Conservation (phyloP, 2,888 invertebrate species). For the Philaethria dido region DNA sequence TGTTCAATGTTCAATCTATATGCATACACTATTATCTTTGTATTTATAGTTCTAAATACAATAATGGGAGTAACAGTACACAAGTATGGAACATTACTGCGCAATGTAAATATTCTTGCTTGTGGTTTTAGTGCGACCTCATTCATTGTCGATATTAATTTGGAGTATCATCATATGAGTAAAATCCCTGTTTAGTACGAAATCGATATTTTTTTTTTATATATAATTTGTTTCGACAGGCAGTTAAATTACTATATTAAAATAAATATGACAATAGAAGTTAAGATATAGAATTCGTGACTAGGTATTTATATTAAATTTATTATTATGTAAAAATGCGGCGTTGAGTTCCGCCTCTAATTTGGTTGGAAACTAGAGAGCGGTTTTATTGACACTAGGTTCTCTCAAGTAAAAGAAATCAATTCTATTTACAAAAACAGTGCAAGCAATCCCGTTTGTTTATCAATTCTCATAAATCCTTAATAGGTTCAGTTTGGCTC, state of each 20-base stretch:
- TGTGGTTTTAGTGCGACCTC: not conserved
- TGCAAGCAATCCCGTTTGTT: conserved; percentile 13
- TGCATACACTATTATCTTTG: conserved; percentile 22
- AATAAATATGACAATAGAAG: not conserved
- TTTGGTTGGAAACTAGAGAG: too few relatives aligned
- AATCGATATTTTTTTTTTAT: too few relatives aligned
- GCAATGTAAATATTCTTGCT: not conserved
- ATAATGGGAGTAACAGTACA: not conserved
- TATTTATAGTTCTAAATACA: conserved; percentile 9
- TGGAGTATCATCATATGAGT: too few relatives aligned
- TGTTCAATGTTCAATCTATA: conserved; percentile 18
- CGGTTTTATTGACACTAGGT: too few relatives aligned
- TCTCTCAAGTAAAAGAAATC: not conserved
- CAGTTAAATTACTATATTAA: not conserved
- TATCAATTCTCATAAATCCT: conserved; percentile 35
- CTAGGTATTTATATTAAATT: too few relatives aligned
- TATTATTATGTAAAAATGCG: too few relatives aligned
- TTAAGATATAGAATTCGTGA: too few relatives aligned
- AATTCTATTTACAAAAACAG: not conserved
- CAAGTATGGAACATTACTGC: not conserved
- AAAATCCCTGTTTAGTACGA: too few relatives aligned
- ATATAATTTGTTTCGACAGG: too few relatives aligned
- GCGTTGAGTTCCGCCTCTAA: too few relatives aligned
- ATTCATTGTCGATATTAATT: too few relatives aligned
- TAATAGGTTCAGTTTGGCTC: conserved; percentile 34